These are phyloP conservation scores for Diuraphis noxia DNA, from an alignment of 1,140 invertebrate species.

Conservation along the genomic window DNA sequence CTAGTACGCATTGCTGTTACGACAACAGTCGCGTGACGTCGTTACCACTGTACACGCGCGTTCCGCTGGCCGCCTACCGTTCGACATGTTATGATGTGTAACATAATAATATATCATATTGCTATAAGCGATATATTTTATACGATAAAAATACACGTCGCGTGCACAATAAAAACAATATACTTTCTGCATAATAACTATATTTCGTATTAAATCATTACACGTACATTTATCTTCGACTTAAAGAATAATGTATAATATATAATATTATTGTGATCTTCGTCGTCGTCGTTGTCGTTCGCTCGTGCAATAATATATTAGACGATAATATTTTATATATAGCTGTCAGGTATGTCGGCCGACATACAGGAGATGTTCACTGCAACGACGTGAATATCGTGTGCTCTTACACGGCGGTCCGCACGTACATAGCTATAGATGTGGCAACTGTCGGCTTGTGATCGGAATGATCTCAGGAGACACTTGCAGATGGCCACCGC, in stretches of 20 bases:
- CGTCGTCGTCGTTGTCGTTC: background rate
- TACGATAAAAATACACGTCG: background rate
- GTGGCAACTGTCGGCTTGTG: constrained; percentile 54
- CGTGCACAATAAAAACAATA: too few relatives aligned
- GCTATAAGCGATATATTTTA: background rate
- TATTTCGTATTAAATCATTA: background rate
- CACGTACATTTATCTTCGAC: too few relatives aligned
- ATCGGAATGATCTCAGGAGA: constrained; percentile 54
- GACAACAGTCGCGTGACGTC: background rate
- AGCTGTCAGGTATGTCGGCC: background rate
- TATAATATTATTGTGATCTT: background rate
- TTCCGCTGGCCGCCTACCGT: background rate
- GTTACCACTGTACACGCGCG: background rate
- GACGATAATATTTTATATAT: background rate
- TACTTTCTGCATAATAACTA: background rate
- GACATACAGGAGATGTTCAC: background rate
- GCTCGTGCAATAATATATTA: background rate
- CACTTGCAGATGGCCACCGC: constrained; percentile 55
- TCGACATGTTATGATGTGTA: background rate
- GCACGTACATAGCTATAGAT: background rate
- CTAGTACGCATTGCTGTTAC: background rate
- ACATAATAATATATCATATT: background rate
- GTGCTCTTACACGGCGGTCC: background rate
- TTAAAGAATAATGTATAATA: background rate
- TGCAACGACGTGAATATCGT: constrained; percentile 19